Conservation (phyloP, 2,797 vertebrate species). For the Acropternis orthonyx region DNA sequence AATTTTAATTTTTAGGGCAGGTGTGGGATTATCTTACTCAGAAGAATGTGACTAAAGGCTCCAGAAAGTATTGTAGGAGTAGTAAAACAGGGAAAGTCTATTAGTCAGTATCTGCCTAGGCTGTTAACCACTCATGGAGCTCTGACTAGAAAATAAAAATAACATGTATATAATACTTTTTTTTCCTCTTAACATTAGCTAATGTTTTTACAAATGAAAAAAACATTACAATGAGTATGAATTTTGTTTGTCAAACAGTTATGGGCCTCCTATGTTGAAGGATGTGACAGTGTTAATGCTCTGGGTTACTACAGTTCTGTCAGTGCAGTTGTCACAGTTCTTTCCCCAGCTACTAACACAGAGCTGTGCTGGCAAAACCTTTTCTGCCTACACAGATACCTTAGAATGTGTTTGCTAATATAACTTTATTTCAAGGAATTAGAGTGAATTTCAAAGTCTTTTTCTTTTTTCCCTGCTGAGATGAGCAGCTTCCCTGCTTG, state of each 20-base stretch:
- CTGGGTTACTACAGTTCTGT: accelerated
- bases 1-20: neutral
- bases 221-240: neutral
- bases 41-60: neutral
- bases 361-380: neutral
- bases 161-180: neutral
- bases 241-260: neutral
- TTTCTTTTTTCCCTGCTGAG: neutral
- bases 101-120: neutral
- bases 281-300: neutral
- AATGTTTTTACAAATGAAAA: neutral
- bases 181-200: neutral
- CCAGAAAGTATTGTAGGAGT: neutral
- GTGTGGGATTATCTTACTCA: neutral
- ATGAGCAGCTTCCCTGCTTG: neutral
- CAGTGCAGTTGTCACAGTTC: neutral
- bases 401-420: neutral
- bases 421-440: neutral
- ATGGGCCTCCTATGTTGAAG: accelerated
- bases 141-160: neutral
- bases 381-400: neutral
- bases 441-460: neutral
- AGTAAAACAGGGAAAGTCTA: neutral
- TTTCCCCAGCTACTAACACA: neutral
- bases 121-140: neutral